Evolutionary conservation across 2,113 vertebrate species (phyloP).

Genomic region (Sturnira hondurensis): DNA sequence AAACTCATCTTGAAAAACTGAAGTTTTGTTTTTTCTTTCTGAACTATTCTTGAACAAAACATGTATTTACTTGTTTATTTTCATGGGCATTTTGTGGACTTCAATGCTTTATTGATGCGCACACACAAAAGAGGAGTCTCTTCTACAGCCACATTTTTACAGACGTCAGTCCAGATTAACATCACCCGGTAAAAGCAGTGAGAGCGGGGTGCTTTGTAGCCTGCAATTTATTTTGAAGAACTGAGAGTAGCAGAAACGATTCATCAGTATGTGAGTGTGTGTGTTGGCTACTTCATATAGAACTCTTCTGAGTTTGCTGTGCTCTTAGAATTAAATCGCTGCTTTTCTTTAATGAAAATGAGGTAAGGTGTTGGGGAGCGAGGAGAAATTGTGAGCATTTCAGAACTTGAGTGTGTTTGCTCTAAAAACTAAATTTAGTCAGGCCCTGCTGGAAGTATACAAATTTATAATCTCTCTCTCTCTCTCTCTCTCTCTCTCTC

Average conservation of each 20-base stretch:
- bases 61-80: background rate
- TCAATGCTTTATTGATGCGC: background rate
- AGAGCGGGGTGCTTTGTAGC: constrained; percentile 42
- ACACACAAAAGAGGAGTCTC: background rate
- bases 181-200: background rate
- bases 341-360: background rate
- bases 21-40: background rate
- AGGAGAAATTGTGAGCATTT: background rate
- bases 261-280: background rate
- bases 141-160: background rate
- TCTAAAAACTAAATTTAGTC: constrained; percentile 56
- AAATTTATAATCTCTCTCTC: background rate
- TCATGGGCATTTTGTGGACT: background rate
- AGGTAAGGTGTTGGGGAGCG: background rate
- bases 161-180: background rate
- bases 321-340: background rate
- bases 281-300: background rate
- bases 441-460: constrained; percentile 55
- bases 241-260: background rate
- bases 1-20: background rate
- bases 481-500: background rate
- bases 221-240: constrained; percentile 40
- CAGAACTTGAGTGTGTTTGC: background rate
- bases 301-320: background rate
- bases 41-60: background rate